These are phyloP conservation scores for Rhinogobio ventralis DNA, from an alignment of 2,797 vertebrate species.

Conservation along the genomic window DNA sequence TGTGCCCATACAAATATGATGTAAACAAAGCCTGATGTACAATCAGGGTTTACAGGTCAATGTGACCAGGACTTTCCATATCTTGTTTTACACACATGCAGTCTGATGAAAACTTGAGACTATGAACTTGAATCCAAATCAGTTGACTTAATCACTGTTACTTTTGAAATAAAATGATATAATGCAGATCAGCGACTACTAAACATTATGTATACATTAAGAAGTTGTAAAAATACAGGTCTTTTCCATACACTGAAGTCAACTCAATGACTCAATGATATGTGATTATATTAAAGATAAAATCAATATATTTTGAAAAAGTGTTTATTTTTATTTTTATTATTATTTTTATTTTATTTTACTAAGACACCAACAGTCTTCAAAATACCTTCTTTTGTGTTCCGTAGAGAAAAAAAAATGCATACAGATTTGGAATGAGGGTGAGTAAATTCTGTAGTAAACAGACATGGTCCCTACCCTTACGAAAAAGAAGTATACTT, in stretches of 20 bases:
- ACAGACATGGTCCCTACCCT: background rate
- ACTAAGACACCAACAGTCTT: too few relatives aligned
- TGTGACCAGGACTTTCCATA: conserved; percentile 10
- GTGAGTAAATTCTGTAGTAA: background rate
- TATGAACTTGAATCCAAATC: background rate
- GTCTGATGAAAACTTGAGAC: background rate
- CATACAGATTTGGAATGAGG: too few relatives aligned
- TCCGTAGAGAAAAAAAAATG: too few relatives aligned
- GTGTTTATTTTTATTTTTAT: too few relatives aligned
- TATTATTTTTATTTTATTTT: too few relatives aligned
- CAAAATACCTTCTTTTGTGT: too few relatives aligned
- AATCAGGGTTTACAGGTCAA: conserved; percentile 1
- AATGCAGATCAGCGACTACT: background rate
- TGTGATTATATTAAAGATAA: background rate
- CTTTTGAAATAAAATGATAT: background rate
- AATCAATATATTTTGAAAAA: too few relatives aligned
- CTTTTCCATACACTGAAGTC: too few relatives aligned
- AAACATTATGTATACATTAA: background rate
- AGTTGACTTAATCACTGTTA: background rate
- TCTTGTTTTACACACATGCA: conserved; percentile 6
- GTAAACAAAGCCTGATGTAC: conserved; percentile 8
- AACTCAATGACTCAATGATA: too few relatives aligned
- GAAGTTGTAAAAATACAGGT: background rate
- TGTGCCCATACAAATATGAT: background rate
- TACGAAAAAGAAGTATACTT: too few relatives aligned